These are phyloP conservation scores for Philopedon plagiatum DNA, from an alignment of 2,888 invertebrate genomes.

Conservation along the genomic window DNA sequence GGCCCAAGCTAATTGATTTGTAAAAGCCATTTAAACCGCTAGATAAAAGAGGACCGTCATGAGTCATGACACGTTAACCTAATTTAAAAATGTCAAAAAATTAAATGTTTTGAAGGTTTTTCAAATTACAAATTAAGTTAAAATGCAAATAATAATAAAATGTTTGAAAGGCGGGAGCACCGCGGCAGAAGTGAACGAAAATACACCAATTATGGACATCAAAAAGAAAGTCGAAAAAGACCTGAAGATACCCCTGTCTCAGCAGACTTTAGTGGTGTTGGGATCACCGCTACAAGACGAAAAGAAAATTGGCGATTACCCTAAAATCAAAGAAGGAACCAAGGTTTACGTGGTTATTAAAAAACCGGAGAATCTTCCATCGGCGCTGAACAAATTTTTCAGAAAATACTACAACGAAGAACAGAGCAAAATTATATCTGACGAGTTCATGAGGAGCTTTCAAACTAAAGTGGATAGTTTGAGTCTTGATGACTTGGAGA, in stretches of 20 bases:
- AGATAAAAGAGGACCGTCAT: too few relatives aligned
- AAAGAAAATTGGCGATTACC: conserved; percentile 78
- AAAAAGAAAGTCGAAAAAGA: conserved; percentile 78
- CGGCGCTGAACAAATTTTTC: conserved; percentile 73
- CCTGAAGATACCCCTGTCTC: conserved; percentile 77
- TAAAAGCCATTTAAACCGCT: too few relatives aligned
- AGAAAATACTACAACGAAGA: conserved; percentile 76
- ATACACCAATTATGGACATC: conserved; percentile 76
- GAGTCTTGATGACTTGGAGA: conserved; percentile 68
- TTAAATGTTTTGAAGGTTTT: background rate
- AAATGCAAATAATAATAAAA: conserved; percentile 82
- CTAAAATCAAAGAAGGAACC: conserved; percentile 81
- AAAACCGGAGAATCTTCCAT: conserved; percentile 76
- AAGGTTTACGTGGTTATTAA: conserved; percentile 81
- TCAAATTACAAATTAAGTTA: background rate
- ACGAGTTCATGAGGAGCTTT: conserved; percentile 72
- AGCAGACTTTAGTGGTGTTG: conserved; percentile 80
- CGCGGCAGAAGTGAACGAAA: conserved; percentile 75
- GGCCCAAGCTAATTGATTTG: too few relatives aligned
- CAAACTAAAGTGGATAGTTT: conserved; percentile 65
- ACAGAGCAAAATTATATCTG: conserved; percentile 75
- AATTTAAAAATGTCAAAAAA: background rate
- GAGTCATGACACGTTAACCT: background rate
- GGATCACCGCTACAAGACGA: conserved; percentile 83
- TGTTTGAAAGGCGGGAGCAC: conserved; percentile 82